Percentiles rank a stretch among this genome's conserved stretches.
phyloP scores from a whole-genome alignment of 92 coral and sea anemone genomes.

The Palythoa grandiflora region DNA sequence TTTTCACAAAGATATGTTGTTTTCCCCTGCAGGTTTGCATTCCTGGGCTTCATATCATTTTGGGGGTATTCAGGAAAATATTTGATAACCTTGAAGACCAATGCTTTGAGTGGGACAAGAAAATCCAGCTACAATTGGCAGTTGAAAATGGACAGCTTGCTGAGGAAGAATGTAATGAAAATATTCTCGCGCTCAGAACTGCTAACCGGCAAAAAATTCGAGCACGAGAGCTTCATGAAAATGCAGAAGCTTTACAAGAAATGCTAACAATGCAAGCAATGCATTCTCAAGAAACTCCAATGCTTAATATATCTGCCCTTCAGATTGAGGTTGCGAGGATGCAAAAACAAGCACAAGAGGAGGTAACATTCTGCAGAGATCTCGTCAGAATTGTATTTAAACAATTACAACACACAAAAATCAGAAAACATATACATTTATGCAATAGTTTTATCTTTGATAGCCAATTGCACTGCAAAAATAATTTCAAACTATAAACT shows the following conservation, averaged over 20 bases:
- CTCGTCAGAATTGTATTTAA: not conserved
- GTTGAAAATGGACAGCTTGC: conserved; percentile 41
- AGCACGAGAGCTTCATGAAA: conserved; percentile 47
- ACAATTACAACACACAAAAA: conserved; percentile 3
- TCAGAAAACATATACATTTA: not conserved
- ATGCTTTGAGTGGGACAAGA: too few species aligned
- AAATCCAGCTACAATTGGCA: conserved; percentile 20
- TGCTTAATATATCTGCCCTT: not conserved
- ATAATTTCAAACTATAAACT: not conserved
- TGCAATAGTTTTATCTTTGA: not conserved
- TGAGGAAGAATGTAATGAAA: not conserved
- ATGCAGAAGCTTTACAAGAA: conserved; percentile 52
- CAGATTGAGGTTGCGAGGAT: conserved; percentile 11
- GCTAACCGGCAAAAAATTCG: conserved; percentile 19
- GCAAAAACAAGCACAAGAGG: conserved; percentile 31
- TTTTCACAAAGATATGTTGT: not conserved
- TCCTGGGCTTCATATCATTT: conserved; percentile 56
- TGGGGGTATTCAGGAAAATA: conserved; percentile 42
- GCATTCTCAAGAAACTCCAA: conserved; percentile 20
- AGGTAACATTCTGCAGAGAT: conserved; percentile 9
- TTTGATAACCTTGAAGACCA: too few species aligned
- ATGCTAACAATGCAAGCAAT: conserved; percentile 24
- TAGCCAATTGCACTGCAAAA: not conserved
- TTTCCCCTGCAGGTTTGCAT: conserved; percentile 46
- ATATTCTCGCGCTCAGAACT: conserved; percentile 37